Evolutionary conservation across 2,113 vertebrate species (phyloP).

Genomic region (Phyllopteryx taeniolatus): DNA sequence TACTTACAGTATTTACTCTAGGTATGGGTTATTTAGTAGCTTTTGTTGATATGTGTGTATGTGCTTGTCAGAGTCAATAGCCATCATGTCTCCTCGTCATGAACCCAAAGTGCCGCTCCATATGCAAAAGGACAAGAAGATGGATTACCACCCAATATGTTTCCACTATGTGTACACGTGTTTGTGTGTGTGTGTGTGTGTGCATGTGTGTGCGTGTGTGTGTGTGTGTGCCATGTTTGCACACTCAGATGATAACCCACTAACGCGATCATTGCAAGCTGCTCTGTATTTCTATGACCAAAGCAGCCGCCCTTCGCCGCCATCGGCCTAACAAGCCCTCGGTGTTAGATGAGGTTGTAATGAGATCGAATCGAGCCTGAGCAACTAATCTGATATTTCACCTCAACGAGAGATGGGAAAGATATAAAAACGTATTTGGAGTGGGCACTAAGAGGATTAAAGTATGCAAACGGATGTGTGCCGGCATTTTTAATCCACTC

Average conservation of each 20-base stretch:
- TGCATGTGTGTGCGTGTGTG: not conserved
- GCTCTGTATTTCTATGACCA: slow-evolving; percentile 33
- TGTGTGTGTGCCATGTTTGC: not conserved
- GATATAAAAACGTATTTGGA: slow-evolving; percentile 78
- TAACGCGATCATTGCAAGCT: slow-evolving; percentile 18
- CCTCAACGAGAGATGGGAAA: slow-evolving; percentile 72
- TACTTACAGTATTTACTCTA: slow-evolving; percentile 39
- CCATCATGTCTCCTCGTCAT: slow-evolving; percentile 18
- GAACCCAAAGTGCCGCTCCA: not conserved
- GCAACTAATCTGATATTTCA: slow-evolving; percentile 80
- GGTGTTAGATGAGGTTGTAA: slow-evolving; percentile 75
- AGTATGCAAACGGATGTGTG: slow-evolving; percentile 77
- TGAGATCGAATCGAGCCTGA: slow-evolving; percentile 77
- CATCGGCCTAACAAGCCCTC: slow-evolving; percentile 28
- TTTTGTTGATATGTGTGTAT: not conserved
- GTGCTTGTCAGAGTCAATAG: slow-evolving; percentile 19
- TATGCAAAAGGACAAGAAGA: not conserved
- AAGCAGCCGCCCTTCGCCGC: slow-evolving; percentile 15
- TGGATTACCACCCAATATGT: not conserved
- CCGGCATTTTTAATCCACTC: slow-evolving; percentile 73
- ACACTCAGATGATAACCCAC: not conserved
- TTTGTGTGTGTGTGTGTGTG: not conserved
- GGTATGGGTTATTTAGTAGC: slow-evolving; percentile 21
- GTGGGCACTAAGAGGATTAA: slow-evolving; percentile 79
- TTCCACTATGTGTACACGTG: not conserved